Evolutionary conservation across 2,888 invertebrate species (phyloP).

Genomic region (Xylota sylvarum): DNA sequence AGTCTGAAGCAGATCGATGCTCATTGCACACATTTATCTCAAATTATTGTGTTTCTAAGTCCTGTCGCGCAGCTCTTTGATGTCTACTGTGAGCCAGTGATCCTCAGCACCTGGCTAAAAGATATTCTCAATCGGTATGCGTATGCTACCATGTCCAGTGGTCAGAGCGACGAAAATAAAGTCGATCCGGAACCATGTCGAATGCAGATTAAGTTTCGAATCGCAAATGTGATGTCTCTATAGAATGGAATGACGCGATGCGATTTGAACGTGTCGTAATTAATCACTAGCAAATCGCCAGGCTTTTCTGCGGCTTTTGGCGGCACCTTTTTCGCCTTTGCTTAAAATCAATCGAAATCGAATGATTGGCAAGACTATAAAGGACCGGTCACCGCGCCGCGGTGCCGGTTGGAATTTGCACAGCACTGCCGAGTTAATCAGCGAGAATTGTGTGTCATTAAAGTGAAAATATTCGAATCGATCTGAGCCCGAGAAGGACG

Average conservation of each 20-base stretch:
- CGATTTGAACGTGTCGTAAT: slow-evolving; percentile 50
- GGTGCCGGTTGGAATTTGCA: slow-evolving; percentile 29
- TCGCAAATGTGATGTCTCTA: slow-evolving; percentile 60
- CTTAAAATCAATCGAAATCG: slow-evolving; percentile 68
- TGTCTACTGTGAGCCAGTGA: slow-evolving; percentile 1
- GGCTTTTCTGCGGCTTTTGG: slow-evolving; percentile 29
- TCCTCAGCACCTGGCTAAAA: slow-evolving; percentile 15
- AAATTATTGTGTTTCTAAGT: slow-evolving; percentile 48
- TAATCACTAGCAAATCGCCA: slow-evolving; percentile 63
- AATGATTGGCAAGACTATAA: slow-evolving; percentile 57
- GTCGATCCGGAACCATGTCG: slow-evolving; percentile 42
- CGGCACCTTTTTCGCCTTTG: slow-evolving; percentile 44
- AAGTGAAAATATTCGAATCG: slow-evolving; percentile 43
- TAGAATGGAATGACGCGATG: slow-evolving; percentile 27
- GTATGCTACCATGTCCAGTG: slow-evolving; percentile 6
- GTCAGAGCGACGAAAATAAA: slow-evolving; percentile 1
- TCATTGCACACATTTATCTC: slow-evolving; percentile 30
- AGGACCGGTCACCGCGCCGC: background rate
- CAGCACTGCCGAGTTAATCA: slow-evolving; percentile 57
- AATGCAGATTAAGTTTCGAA: slow-evolving; percentile 49
- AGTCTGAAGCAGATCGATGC: slow-evolving; percentile 65
- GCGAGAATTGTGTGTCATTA: slow-evolving; percentile 38
- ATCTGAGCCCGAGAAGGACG: slow-evolving; percentile 39
- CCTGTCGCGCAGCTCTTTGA: slow-evolving; percentile 44
- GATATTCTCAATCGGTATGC: slow-evolving; percentile 38